These are phyloP conservation scores for Chaetogeoica ovagalla DNA, from an alignment of 2,888 invertebrate species.

Conservation along the genomic window DNA sequence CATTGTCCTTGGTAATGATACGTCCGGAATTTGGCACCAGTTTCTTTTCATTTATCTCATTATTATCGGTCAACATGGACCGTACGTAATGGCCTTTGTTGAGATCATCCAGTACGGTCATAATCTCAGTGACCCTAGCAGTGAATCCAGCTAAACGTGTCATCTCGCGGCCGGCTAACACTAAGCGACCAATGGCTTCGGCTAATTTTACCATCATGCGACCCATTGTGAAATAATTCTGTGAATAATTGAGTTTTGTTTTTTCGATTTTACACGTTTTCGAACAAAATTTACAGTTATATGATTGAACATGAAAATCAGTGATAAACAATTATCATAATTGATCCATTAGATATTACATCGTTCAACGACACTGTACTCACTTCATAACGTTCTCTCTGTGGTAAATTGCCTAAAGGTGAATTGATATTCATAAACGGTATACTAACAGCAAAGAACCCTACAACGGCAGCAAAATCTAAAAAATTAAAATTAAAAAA, in stretches of 20 bases:
- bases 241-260: constrained; percentile 54
- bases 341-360: neutral
- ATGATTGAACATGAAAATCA: too few relatives aligned
- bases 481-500: constrained; percentile 57
- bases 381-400: constrained; percentile 80
- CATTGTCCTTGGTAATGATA: constrained; percentile 81
- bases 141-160: constrained; percentile 94
- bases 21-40: constrained; percentile 75
- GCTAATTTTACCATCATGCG: constrained; percentile 95
- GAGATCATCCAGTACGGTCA: constrained; percentile 79
- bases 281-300: neutral
- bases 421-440: constrained; percentile 84
- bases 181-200: constrained; percentile 93
- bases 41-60: constrained; percentile 3
- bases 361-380: constrained; percentile 52
- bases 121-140: constrained; percentile 85
- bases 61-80: constrained; percentile 69
- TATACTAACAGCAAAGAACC: constrained; percentile 91
- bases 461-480: constrained; percentile 95
- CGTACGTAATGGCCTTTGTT: constrained; percentile 76
- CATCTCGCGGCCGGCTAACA: constrained; percentile 92
- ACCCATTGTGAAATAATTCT: constrained; percentile 95
- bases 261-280: neutral
- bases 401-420: constrained; percentile 68
- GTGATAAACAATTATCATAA: too few relatives aligned